Percentiles rank a stretch among this genome's conserved stretches.
These are phyloP conservation scores for Pavo muticus DNA, from an alignment of 2,113 vertebrate species.

Conservation along the genomic window DNA sequence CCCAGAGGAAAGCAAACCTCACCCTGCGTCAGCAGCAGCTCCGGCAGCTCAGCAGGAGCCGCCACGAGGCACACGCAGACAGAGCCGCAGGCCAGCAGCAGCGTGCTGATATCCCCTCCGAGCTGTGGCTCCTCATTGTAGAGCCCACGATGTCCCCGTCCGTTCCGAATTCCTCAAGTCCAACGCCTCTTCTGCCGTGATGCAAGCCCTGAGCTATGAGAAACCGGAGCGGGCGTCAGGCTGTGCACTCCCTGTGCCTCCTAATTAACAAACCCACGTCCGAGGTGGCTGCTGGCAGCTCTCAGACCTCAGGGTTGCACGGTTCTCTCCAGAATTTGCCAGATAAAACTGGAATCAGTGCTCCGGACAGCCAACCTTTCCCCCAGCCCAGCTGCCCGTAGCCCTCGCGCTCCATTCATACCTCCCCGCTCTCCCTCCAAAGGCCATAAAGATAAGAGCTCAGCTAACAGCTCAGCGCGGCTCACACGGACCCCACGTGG, in stretches of 20 bases:
- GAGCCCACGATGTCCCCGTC: background rate
- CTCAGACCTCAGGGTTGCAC: rapidly evolving
- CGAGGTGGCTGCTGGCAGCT: background rate
- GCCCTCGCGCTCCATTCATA: rapidly evolving
- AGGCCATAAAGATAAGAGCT: background rate
- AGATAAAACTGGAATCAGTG: rapidly evolving
- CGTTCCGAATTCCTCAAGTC: slow-evolving; percentile 29
- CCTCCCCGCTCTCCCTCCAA: rapidly evolving
- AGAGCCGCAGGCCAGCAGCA: background rate
- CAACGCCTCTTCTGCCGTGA: slow-evolving; percentile 21
- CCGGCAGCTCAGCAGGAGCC: background rate
- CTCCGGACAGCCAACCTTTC: background rate
- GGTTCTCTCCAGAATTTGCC: background rate
- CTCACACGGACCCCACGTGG: rapidly evolving
- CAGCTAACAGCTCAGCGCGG: rapidly evolving
- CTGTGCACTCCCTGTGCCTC: background rate
- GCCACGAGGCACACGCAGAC: rapidly evolving
- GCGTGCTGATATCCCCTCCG: background rate
- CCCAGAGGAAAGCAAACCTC: background rate
- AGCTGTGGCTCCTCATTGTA: background rate
- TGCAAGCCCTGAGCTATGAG: slow-evolving; percentile 13
- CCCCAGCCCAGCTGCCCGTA: rapidly evolving
- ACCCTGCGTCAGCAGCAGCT: rapidly evolving
- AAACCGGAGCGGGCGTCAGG: background rate
- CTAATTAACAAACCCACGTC: rapidly evolving